phyloP scores from a whole-genome alignment of 2,113 vertebrate genomes.

The Leiothrix lutea region DNA sequence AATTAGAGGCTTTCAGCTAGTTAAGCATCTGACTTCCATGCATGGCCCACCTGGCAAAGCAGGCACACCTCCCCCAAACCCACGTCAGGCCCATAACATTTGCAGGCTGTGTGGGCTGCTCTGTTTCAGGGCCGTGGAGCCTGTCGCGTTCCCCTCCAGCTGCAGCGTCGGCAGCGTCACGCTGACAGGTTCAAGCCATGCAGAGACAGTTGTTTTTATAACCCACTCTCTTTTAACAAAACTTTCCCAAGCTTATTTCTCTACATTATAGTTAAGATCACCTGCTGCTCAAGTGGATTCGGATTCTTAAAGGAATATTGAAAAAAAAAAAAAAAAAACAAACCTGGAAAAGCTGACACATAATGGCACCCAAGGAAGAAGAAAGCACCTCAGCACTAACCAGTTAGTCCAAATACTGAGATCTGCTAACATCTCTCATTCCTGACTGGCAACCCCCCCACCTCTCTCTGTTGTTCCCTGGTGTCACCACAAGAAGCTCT shows the following conservation, averaged over 20 bases:
- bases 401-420: neutral
- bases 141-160: neutral
- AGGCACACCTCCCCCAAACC: constrained; percentile 4
- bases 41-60: constrained; percentile 1
- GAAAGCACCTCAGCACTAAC: neutral
- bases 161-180: neutral
- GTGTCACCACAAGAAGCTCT: neutral
- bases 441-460: neutral
- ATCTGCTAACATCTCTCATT: neutral
- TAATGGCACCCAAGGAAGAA: neutral
- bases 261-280: neutral
- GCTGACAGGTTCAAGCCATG: constrained; percentile 34
- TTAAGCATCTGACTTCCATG: constrained; percentile 26
- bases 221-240: constrained; percentile 44
- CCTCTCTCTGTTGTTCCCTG: neutral
- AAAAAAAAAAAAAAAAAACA: neutral
- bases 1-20: neutral
- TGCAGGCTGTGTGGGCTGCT: constrained; percentile 52
- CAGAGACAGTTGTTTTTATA: constrained; percentile 55
- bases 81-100: neutral
- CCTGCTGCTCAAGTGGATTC: constrained; percentile 1
- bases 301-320: neutral
- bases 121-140: neutral
- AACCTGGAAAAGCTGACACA: neutral
- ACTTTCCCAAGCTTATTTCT: constrained; percentile 53